Evolutionary conservation across 2,113 vertebrate genomes (phyloP), one percentile per base, ranked within the genome.

Genomic region (Spermophilus dauricus): DNA sequence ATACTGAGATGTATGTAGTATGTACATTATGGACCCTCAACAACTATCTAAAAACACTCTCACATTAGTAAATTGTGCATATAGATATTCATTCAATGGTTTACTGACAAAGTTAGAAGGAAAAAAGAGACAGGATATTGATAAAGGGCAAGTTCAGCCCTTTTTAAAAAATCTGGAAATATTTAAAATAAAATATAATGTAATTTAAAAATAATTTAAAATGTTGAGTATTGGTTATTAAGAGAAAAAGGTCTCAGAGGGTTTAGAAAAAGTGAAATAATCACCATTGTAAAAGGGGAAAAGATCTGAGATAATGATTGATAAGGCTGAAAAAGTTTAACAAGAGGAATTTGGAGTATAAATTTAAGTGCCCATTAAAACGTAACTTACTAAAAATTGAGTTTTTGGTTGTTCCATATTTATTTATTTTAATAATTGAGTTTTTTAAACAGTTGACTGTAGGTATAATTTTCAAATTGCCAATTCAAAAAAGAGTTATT

Each of bases 101-200:
- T 76, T 78, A 34, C 28, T 63, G 61, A 91, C 78, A 28, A 76
- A 84, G 16, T 37, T 26, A 75, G 81, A 12, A 94, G 51, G 87
- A 81, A 58, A 76, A 70, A 81, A 45, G 28, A 8, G 4, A 13
- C 7, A 65, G n/a, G 26, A 63, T 69, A 56, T 48, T 89, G 18
- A 30, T 73, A 90, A 87, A 83, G 34, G 51, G 58, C 42, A 84
- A 90, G 14, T 37, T 90, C 48, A 93, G 77, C 10, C 37, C 48
- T 53, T 94, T 93, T 65, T 4, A 86, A 82, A 77, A 78, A 77
- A 56, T 12, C 56, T 95, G 65, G 13, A 37, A 81, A 61, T 65
- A 92, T 94, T 92, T 95, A 80, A 91, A 91, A 56, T 90, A 81
- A 97, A 93, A 48, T 70, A 80, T 37, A 89, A 70, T 72, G 58